Evolutionary conservation across 2,888 invertebrate species (phyloP).

Genomic region (Enchytraeus crypticus): DNA sequence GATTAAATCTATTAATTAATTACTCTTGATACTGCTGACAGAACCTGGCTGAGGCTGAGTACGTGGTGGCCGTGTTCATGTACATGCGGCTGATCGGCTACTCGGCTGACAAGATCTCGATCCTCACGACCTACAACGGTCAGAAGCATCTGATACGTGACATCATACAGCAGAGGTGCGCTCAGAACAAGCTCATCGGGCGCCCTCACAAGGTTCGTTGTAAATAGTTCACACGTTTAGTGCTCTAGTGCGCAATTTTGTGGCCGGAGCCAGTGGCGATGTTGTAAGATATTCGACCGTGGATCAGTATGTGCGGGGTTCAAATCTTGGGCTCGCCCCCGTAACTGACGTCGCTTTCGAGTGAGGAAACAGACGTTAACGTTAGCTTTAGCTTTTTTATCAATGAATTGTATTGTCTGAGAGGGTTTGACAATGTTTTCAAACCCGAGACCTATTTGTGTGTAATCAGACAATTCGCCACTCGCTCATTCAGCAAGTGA

Average conservation of each 20-base stretch:
- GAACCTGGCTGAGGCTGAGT: slow-evolving; percentile 66
- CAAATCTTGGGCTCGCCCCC: too few relatives aligned
- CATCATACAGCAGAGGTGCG: slow-evolving; percentile 81
- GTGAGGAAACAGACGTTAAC: too few relatives aligned
- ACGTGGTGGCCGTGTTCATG: slow-evolving; percentile 93
- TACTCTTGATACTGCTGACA: slow-evolving; percentile 36
- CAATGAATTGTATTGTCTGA: background rate
- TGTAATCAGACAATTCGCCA: too few relatives aligned
- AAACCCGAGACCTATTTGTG: too few relatives aligned
- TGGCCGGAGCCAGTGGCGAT: too few relatives aligned
- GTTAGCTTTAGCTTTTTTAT: too few relatives aligned
- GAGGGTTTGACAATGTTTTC: too few relatives aligned
- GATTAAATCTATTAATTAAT: background rate
- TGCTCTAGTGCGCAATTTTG: background rate
- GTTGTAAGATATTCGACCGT: too few relatives aligned
- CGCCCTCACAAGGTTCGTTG: slow-evolving; percentile 43
- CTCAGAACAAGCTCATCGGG: slow-evolving; percentile 87
- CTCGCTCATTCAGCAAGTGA: too few relatives aligned
- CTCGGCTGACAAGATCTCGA: slow-evolving; percentile 90
- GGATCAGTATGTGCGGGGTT: too few relatives aligned
- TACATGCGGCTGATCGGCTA: slow-evolving; percentile 95
- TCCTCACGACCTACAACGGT: slow-evolving; percentile 96
- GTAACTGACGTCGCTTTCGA: too few relatives aligned
- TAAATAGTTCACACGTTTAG: background rate
- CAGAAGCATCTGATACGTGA: slow-evolving; percentile 95